phyloP scores from a whole-genome alignment of 2,888 invertebrate species.

The Cerceris ruficornis region DNA sequence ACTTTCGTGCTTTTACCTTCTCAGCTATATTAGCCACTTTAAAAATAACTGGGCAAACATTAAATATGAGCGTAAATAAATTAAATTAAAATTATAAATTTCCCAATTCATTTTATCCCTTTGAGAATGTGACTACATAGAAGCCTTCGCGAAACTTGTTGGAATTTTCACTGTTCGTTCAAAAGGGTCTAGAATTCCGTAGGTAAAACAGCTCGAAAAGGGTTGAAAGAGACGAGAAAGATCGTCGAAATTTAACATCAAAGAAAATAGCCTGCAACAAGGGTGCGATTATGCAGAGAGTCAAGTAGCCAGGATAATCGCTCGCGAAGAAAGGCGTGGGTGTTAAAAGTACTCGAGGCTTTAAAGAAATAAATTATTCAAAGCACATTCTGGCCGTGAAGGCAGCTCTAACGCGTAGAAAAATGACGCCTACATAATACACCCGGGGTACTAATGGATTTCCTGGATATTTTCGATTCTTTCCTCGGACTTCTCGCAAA shows the following conservation, averaged over 20 bases:
- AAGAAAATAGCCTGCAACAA: neutral
- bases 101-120: too few species aligned
- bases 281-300: conserved; percentile 26
- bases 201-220: neutral
- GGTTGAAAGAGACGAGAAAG: neutral
- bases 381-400: neutral
- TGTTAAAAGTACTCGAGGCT: conserved; percentile 1
- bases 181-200: neutral
- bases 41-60: too few species aligned
- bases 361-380: conserved; percentile 41
- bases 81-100: too few species aligned
- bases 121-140: too few species aligned
- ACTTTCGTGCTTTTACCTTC: too few species aligned
- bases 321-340: neutral
- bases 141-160: too few species aligned
- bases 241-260: neutral
- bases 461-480: conserved; percentile 16
- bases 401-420: conserved; percentile 4
- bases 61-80: too few species aligned
- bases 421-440: conserved; percentile 10
- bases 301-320: conserved; percentile 38
- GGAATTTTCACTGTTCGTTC: too few species aligned
- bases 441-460: conserved; percentile 34
- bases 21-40: too few species aligned
- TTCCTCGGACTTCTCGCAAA: neutral